A percentile compares a stretch with the other conserved stretches of the same genome.
Evolutionary conservation across 2,797 vertebrate species (phyloP).

Genomic region (Sorex maritimensis): DNA sequence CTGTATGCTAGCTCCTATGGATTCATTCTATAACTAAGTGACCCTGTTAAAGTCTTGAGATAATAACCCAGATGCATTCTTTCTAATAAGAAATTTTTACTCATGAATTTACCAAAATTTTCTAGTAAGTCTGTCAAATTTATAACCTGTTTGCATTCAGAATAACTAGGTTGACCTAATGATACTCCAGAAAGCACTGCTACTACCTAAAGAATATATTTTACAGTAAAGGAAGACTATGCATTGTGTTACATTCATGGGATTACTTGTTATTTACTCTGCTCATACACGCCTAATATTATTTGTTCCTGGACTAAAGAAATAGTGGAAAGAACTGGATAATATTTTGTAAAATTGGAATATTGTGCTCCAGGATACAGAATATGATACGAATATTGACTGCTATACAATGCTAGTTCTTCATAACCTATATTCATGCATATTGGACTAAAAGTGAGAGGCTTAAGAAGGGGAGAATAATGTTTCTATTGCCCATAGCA

Average conservation of each 20-base stretch:
- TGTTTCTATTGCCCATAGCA: neutral
- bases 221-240: neutral
- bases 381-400: neutral
- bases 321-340: neutral
- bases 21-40: neutral
- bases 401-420: neutral
- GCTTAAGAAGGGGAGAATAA: neutral
- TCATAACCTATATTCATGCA: neutral
- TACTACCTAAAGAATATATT: neutral
- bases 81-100: neutral
- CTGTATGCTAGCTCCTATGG: neutral
- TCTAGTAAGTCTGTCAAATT: neutral
- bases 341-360: neutral
- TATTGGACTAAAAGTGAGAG: neutral
- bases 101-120: neutral
- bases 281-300: neutral
- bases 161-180: neutral
- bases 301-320: neutral
- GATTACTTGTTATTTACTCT: neutral
- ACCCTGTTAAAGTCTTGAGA: neutral
- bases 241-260: neutral
- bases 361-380: neutral
- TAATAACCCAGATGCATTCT: neutral
- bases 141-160: neutral
- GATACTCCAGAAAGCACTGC: rapidly evolving